phyloP scores from a whole-genome alignment of 2,113 vertebrate species.

The Lepisosteus osseus region DNA sequence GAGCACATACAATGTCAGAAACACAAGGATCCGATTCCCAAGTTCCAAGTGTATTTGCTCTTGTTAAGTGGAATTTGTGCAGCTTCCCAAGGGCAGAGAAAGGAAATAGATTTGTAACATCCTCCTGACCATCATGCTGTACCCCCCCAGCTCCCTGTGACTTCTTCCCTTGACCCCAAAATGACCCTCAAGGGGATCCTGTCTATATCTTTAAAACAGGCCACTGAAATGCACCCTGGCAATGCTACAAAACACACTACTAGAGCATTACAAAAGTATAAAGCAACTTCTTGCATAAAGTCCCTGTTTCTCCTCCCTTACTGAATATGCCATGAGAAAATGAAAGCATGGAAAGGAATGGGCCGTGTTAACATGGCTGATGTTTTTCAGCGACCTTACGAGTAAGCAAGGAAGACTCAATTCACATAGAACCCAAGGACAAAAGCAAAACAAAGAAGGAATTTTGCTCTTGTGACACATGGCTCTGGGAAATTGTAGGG shows the following conservation, averaged over 20 bases:
- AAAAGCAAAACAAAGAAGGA: constrained; percentile 62
- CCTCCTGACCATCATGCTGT: constrained; percentile 61
- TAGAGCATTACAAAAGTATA: constrained; percentile 33
- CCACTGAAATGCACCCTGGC: constrained; percentile 66
- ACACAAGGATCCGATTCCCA: constrained; percentile 37
- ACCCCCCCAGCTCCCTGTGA: constrained; percentile 29
- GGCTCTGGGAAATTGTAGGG: constrained; percentile 68
- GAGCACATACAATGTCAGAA: constrained; percentile 16
- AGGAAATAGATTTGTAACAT: constrained; percentile 72
- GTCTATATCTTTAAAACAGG: constrained; percentile 75
- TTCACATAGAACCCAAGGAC: constrained; percentile 67
- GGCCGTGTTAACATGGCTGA: no score
- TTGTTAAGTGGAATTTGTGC: constrained; percentile 41
- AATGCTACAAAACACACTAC: constrained; percentile 54
- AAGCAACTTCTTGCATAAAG: constrained; percentile 64
- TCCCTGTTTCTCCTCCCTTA: constrained; percentile 38
- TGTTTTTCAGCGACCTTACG: constrained; percentile 33
- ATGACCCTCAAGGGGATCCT: constrained; percentile 63
- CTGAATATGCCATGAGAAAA: no score
- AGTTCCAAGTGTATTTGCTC: constrained; percentile 48
- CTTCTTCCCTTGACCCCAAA: constrained; percentile 49
- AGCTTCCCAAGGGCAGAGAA: constrained; percentile 72
- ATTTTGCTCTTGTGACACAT: constrained; percentile 60
- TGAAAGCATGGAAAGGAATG: no score
- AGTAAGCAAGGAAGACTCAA: constrained; percentile 55